phyloP scores from a whole-genome alignment of 1,140 invertebrate species.

The Diorhabda elongata region DNA sequence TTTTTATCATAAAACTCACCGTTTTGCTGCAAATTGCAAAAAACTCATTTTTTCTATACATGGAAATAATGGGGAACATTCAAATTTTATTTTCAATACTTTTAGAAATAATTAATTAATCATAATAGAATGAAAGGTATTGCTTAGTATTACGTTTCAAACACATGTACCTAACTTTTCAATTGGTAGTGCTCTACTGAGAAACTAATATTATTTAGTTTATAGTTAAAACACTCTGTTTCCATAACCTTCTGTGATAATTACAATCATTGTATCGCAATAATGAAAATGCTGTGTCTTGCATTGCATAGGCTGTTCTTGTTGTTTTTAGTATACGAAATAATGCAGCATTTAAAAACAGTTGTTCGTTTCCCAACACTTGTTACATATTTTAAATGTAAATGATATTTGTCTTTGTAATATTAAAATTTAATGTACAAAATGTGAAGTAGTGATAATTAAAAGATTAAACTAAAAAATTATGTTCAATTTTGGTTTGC shows the following conservation, averaged over 20 bases:
- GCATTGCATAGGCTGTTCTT: constrained; percentile 42
- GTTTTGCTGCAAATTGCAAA: too few species aligned
- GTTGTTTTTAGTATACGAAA: constrained; percentile 29
- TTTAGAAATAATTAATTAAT: too few species aligned
- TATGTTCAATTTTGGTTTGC: too few species aligned
- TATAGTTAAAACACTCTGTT: constrained; percentile 25
- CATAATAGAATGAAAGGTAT: too few species aligned
- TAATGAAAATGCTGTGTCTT: constrained; percentile 46
- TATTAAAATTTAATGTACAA: background rate
- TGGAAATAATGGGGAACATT: too few species aligned
- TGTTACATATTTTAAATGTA: constrained; percentile 3
- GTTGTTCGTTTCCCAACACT: constrained; percentile 16
- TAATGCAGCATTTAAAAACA: constrained; percentile 16
- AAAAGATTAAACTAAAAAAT: background rate
- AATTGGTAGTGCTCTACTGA: background rate
- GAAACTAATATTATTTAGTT: background rate
- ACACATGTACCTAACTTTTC: too few species aligned
- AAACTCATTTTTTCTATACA: too few species aligned
- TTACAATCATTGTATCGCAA: constrained; percentile 46
- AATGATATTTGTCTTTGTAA: constrained; percentile 1
- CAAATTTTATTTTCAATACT: too few species aligned
- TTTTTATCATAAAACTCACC: too few species aligned
- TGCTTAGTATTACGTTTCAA: too few species aligned
- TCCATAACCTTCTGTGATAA: constrained; percentile 44
- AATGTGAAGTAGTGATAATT: background rate